Conservation (phyloP, 2,113 vertebrate genomes). For the Rhodinocichla rosea region DNA sequence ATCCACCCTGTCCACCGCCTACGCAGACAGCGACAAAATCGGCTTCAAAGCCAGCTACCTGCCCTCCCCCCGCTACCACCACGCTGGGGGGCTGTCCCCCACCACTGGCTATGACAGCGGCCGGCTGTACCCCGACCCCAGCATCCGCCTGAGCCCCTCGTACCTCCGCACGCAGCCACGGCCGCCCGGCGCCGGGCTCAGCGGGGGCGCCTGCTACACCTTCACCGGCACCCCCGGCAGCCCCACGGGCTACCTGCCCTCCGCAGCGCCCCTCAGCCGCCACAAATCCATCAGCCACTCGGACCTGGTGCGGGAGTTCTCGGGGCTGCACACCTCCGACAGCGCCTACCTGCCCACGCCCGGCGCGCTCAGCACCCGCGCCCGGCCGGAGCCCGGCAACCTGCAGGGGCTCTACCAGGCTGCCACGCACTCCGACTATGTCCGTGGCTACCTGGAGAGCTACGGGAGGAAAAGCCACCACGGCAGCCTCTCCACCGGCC, state of each 20-base stretch:
- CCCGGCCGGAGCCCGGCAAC: slow-evolving; percentile 43
- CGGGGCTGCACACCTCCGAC: slow-evolving; percentile 74
- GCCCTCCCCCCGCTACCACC: slow-evolving; percentile 68
- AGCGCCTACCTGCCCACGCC: slow-evolving; percentile 16
- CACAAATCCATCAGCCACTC: slow-evolving; percentile 89
- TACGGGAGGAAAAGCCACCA: slow-evolving; percentile 46
- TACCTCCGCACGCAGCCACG: slow-evolving; percentile 74
- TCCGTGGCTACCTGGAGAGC: slow-evolving; percentile 65
- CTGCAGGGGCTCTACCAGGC: slow-evolving; percentile 72
- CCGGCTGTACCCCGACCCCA: slow-evolving; percentile 75
- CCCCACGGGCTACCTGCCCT: slow-evolving; percentile 72
- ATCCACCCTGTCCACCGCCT: slow-evolving; percentile 77
- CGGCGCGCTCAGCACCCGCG: slow-evolving; percentile 14
- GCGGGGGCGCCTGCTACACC: slow-evolving; percentile 53
- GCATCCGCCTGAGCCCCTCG: slow-evolving; percentile 69
- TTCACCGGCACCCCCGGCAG: slow-evolving; percentile 53
- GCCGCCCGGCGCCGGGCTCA: slow-evolving; percentile 74
- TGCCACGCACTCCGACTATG: slow-evolving; percentile 46
- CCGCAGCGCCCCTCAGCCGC: slow-evolving; percentile 73
- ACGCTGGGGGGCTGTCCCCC: slow-evolving; percentile 64
- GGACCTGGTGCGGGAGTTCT: slow-evolving; percentile 86
- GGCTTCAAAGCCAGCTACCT: slow-evolving; percentile 81
- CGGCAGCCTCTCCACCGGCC: neutral
- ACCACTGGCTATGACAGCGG: slow-evolving; percentile 74
- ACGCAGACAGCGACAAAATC: slow-evolving; percentile 81